Base-by-base conservation (phyloP, 2,888 invertebrate species). In the Parochlus steinenii region DNA sequence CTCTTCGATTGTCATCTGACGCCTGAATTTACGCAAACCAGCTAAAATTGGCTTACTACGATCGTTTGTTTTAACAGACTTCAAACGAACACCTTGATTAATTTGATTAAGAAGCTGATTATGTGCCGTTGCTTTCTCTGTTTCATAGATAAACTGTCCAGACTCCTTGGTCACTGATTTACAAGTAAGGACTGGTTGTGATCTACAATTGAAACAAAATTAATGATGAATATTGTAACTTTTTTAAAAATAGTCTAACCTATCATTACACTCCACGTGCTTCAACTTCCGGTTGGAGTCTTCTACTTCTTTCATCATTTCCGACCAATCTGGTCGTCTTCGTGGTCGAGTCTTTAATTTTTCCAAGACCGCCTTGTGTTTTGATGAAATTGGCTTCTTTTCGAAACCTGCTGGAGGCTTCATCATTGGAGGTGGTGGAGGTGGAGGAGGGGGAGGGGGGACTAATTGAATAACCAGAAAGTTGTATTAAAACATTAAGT, bases 301-400 rank as follows among this genome's bases (percentile, higher is more conserved):
- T 52, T 86, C 85, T n/a, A 87, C 80, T 55, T 87, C 87, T 55
- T 86, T 85, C 75, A 87, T 80, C 76, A 87, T 78, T 47, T 76
- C 73, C 11, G 73, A 79, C 86, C 86, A 87, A 53, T 87, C 87
- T 0, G 87, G 87, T 44, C 86, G 69, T 50, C 67, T 74, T 44
- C 85, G 67, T 1, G 86, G 83, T 45, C 83, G 65, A 45, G 76
- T 62, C 51, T 71, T 74, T 14, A 86, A 65, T 46, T 69, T 65
- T 40, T 86, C 85, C 40, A 87, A 47, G 46, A 64, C 73, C 45
- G 71, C 69, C 42, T 72, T 57, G 48, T 80, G 78, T 8, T 62
- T 51, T 0, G 66, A 62, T 33, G 67, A 64, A 1, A 80, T 47
- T 1, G 67, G 64, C 10, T 65, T 61, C 47, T 71, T 72, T 44